Percentiles rank a stretch among this genome's conserved stretches.
phyloP scores from a whole-genome alignment of 2,113 vertebrate species.

The Nothoprocta pentlandii region DNA sequence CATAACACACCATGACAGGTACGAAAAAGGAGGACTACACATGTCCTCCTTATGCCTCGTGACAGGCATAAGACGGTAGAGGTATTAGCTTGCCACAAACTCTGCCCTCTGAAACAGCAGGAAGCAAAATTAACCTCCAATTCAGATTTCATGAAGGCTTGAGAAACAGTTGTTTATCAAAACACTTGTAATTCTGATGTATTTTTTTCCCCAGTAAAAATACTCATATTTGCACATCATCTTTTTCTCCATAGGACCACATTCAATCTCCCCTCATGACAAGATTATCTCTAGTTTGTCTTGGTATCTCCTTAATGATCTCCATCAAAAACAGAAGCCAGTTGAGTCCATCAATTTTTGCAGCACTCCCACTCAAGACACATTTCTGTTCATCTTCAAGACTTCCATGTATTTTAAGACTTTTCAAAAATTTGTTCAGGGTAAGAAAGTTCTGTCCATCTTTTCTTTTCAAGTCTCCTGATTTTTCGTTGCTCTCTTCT shows the following conservation, averaged over 20 bases:
- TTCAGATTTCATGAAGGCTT: background rate
- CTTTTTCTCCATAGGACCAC: background rate
- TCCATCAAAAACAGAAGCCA: background rate
- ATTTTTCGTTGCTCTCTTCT: background rate
- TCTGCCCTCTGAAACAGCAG: background rate
- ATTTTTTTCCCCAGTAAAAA: background rate
- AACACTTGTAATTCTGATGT: background rate
- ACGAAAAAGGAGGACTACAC: background rate
- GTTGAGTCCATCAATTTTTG: background rate
- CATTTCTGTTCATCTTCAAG: background rate
- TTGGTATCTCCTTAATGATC: background rate
- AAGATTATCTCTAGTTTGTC: background rate
- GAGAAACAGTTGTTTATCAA: background rate
- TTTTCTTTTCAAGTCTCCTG: background rate
- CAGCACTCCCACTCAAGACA: background rate
- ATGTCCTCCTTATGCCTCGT: no score
- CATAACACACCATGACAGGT: background rate
- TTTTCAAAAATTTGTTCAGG: background rate
- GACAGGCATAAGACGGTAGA: background rate
- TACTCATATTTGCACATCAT: background rate
- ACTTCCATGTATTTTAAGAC: background rate
- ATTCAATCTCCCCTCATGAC: background rate
- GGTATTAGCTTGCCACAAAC: background rate
- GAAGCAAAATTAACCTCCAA: background rate
- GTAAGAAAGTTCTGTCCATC: background rate